Base-by-base conservation (phyloP, 2,113 vertebrate species). In the Caloenas nicobarica region DNA sequence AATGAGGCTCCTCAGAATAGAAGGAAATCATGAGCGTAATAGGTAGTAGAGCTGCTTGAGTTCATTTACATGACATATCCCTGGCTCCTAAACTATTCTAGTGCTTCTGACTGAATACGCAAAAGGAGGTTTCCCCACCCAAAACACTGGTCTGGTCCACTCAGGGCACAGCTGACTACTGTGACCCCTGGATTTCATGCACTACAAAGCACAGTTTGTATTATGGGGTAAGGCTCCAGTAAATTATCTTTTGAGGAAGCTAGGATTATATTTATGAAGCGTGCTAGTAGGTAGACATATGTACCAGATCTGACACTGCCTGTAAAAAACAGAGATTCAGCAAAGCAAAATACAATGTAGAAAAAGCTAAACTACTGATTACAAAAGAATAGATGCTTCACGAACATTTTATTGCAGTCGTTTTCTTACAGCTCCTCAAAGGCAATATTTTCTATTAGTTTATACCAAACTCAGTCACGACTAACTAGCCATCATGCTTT, bases 31-130 rank as follows among this genome's bases (percentile, higher is more conserved):
- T 23, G 72, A 94, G 61, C 46, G 92, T 88, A 97, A 92, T 88
- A 87, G 83, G 44, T 54, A 65, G 93, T 81, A 86, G 90, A 94
- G 72, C 88, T 94, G 90, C 50, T 94, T 88, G 80, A 96, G 88
- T 83, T 96, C 80, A 92, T 95, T 95, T 93, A 92, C 88, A 93
- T 90, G 85, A 81, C 79, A 86, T 86, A 83, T 86, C 65, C 69
- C 88, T 69, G 80, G 48, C 76, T 91, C 76, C 40, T 83, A 94
- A 94, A 28, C 77, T 78, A 72, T 95, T 94, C 53, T 84, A 68
- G 68, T 34, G 69, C 38, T 93, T 81, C 68, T 81, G 44, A 31
- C 26, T 74, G 56, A 92, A 90, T 31, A 40, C 0, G 1, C 4
- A 70, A 53, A 93, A 68, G 50, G 33, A 86, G 53, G 19, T 93